Conservation (phyloP, 1,140 invertebrate genomes). For the Charaxes varanes region DNA sequence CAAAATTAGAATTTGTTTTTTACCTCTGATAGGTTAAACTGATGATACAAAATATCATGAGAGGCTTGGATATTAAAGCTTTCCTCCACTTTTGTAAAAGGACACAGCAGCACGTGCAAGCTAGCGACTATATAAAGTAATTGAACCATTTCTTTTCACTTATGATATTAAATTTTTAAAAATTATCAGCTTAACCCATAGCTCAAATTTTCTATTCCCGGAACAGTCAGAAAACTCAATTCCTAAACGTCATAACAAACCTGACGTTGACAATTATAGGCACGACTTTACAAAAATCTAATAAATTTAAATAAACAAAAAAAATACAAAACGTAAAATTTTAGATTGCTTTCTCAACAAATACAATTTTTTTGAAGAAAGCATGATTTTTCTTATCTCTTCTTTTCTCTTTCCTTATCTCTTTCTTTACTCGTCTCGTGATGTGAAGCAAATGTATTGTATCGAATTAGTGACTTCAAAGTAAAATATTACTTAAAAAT, state of each 20-base stretch:
- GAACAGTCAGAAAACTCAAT: conserved; percentile 11
- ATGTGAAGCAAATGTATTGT: too few species aligned
- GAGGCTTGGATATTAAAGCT: conserved; percentile 99
- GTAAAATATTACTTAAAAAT: too few species aligned
- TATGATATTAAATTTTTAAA: conserved; percentile 19
- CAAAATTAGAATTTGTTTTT: conserved; percentile 60
- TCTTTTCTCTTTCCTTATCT: too few species aligned
- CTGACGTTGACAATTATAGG: background rate
- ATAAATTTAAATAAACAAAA: background rate
- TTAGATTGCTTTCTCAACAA: too few species aligned
- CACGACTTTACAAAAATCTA: background rate
- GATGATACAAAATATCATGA: conserved; percentile 96
- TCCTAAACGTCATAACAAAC: background rate
- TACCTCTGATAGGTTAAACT: conserved; percentile 89
- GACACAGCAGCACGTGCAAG: conserved; percentile 90
- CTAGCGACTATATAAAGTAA: conserved; percentile 77
- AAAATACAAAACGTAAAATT: too few species aligned
- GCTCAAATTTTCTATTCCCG: conserved; percentile 17
- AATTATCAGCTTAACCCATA: conserved; percentile 44
- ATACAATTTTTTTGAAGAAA: too few species aligned
- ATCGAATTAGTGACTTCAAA: too few species aligned
- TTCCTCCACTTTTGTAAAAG: conserved; percentile 99
- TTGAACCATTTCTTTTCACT: conserved; percentile 55
- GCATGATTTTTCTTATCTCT: too few species aligned
- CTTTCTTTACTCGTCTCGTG: too few species aligned